phyloP scores from a whole-genome alignment of 1,140 invertebrate species.

The Phthorimaea operculella region DNA sequence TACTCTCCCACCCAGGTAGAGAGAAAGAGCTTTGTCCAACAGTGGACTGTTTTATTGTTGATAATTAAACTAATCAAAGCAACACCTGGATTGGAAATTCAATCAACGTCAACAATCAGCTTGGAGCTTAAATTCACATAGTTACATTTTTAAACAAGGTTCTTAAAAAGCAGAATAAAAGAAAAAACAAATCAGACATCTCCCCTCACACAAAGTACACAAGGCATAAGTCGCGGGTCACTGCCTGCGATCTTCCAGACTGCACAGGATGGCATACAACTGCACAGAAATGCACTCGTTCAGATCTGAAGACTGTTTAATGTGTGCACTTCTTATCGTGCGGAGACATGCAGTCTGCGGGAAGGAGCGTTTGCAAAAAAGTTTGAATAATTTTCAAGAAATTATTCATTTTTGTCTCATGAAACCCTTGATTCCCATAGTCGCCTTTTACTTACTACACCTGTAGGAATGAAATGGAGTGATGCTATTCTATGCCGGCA shows the following conservation, averaged over 20 bases:
- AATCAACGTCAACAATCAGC: too few relatives aligned
- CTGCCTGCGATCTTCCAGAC: neutral
- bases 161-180: neutral
- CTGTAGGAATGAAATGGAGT: neutral
- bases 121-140: too few relatives aligned
- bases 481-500: neutral
- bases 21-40: too few relatives aligned
- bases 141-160: too few relatives aligned
- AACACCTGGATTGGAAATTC: too few relatives aligned
- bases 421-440: neutral
- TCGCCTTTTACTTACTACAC: neutral
- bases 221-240: neutral
- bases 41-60: too few relatives aligned
- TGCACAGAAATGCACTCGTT: conserved; percentile 7
- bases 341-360: conserved; percentile 35
- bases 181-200: neutral
- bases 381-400: neutral
- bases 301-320: conserved; percentile 30
- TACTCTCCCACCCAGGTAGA: too few relatives aligned
- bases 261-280: neutral
- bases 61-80: too few relatives aligned
- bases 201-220: neutral
- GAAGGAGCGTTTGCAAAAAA: conserved; percentile 27
- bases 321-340: conserved; percentile 55
- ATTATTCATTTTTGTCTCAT: neutral